phyloP scores from a whole-genome alignment of 2,797 vertebrate species.

The Oophaga sylvatica region DNA sequence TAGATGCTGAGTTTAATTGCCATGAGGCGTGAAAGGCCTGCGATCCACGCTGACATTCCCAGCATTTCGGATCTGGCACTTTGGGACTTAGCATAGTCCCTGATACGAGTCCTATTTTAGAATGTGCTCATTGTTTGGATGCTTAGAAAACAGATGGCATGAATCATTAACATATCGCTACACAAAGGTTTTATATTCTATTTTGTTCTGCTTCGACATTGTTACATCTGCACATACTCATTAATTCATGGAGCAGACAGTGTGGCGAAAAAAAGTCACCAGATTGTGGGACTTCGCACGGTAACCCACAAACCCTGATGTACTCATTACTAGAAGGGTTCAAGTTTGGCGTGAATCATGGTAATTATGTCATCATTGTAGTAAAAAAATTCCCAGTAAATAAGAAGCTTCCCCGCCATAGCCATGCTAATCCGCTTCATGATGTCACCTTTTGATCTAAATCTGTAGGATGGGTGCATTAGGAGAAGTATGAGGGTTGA shows the following conservation, averaged over 20 bases:
- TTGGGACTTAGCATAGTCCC: conserved; percentile 68
- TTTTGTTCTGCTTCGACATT: conserved; percentile 15
- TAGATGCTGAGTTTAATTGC: conserved; percentile 74
- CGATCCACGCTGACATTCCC: conserved; percentile 72
- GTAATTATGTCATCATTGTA: conserved; percentile 52
- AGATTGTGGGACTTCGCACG: background rate
- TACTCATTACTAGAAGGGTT: background rate
- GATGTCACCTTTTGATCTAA: conserved; percentile 54
- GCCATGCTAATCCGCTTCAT: conserved; percentile 31
- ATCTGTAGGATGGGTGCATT: conserved; percentile 43
- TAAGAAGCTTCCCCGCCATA: conserved; percentile 37
- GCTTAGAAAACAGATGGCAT: conserved; percentile 74
- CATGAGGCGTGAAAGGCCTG: conserved; percentile 76
- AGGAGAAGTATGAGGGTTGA: conserved; percentile 6
- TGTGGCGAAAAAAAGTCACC: background rate
- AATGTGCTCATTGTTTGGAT: conserved; percentile 68
- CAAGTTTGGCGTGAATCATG: conserved; percentile 26
- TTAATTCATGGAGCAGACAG: background rate
- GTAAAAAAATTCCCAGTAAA: conserved; percentile 44
- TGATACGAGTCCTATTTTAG: conserved; percentile 74
- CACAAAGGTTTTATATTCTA: conserved; percentile 52
- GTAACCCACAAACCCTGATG: background rate
- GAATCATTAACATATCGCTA: conserved; percentile 70
- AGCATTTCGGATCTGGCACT: conserved; percentile 69
- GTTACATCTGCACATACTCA: background rate